These are phyloP conservation scores for Thysanoteuthis rhombus DNA, from an alignment of 2,888 invertebrate species.

Conservation along the genomic window DNA sequence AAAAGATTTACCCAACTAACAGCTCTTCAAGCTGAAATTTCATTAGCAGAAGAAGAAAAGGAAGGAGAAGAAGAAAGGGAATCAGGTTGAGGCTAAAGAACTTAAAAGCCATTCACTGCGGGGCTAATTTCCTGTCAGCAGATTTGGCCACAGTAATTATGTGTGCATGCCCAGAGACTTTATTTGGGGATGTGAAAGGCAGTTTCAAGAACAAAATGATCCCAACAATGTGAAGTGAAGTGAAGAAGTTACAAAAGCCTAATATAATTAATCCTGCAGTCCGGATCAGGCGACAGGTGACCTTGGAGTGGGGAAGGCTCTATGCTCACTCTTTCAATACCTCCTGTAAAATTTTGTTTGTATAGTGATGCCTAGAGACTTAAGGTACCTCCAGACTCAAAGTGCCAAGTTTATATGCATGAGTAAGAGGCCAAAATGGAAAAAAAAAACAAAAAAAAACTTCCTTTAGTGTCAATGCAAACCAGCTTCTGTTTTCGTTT, in stretches of 20 bases:
- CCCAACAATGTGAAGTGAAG: not conserved
- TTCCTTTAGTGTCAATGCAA: no score
- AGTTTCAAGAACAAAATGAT: constrained; percentile 12
- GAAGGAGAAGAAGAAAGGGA: not conserved
- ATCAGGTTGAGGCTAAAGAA: not conserved
- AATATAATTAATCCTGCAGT: not conserved
- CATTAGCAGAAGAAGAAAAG: not conserved
- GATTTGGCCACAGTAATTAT: not conserved
- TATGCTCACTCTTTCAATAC: not conserved
- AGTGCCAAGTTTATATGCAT: not conserved
- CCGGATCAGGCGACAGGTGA: not conserved
- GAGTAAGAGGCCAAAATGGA: not conserved
- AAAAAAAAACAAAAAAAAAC: no score
- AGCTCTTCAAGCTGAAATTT: not conserved
- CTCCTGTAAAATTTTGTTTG: not conserved
- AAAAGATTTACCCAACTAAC: not conserved
- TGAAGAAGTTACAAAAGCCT: not conserved
- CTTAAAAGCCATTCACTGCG: not conserved
- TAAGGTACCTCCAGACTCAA: not conserved
- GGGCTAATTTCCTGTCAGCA: constrained; percentile 12
- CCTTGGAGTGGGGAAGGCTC: not conserved
- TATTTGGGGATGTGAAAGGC: not conserved
- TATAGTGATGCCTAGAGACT: not conserved
- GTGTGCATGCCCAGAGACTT: constrained; percentile 12
- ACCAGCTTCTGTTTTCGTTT: no score